phyloP scores from a whole-genome alignment of 1,140 invertebrate species.

The Caenorhabditis tropicalis region DNA sequence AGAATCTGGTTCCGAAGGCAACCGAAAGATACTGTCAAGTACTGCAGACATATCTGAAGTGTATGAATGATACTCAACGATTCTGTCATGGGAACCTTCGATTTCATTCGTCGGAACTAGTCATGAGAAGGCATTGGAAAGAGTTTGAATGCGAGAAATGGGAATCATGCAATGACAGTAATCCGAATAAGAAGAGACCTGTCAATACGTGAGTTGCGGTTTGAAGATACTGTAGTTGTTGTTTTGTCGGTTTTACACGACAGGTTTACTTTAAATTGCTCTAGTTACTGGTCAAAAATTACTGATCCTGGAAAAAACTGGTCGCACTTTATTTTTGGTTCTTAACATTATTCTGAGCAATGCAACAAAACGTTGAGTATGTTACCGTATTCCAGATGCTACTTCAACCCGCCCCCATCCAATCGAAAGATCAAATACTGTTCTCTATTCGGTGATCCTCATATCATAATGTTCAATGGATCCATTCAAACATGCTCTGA shows the following conservation, averaged over 20 bases:
- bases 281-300: too few species aligned
- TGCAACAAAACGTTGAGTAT: too few species aligned
- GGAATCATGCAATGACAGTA: conserved; percentile 25
- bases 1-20: conserved; percentile 11
- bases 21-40: conserved; percentile 49
- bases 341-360: too few species aligned
- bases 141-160: conserved; percentile 42
- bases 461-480: conserved; percentile 33
- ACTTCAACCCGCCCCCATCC: conserved; percentile 38
- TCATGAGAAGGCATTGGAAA: conserved; percentile 44
- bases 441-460: conserved; percentile 47
- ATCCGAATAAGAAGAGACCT: neutral
- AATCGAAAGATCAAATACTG: conserved; percentile 33
- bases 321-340: too few species aligned
- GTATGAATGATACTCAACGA: conserved; percentile 36
- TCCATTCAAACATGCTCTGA: conserved; percentile 44
- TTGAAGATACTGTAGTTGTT: neutral
- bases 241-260: too few species aligned
- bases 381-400: conserved; percentile 49
- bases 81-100: conserved; percentile 46
- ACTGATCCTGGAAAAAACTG: too few species aligned
- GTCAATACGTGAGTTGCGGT: neutral
- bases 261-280: too few species aligned
- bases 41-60: conserved; percentile 45
- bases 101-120: conserved; percentile 35